phyloP scores from a whole-genome alignment of 2,797 vertebrate species.

The Dallia pectoralis region DNA sequence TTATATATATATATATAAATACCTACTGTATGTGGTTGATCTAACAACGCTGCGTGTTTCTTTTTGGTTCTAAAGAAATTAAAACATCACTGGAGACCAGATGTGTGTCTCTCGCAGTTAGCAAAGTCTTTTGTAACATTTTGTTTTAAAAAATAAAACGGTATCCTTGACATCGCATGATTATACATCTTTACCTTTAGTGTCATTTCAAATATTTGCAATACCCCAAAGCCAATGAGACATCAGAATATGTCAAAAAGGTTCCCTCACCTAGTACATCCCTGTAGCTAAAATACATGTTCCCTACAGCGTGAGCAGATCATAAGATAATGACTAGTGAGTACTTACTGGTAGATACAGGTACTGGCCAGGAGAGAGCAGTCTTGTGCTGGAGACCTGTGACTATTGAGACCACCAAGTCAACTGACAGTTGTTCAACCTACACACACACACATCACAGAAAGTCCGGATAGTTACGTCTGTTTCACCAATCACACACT shows the following conservation, averaged over 20 bases:
- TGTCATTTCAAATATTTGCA: background rate
- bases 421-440: background rate
- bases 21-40: constrained; percentile 64
- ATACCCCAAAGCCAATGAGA: background rate
- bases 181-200: background rate
- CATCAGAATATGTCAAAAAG: too few relatives aligned
- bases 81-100: constrained; percentile 48
- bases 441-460: background rate
- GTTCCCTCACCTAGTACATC: too few relatives aligned
- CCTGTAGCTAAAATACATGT: too few relatives aligned
- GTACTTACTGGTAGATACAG: background rate
- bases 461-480: constrained; percentile 11
- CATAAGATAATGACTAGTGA: too few relatives aligned
- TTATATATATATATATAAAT: constrained; percentile 68
- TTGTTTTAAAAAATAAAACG: too few relatives aligned
- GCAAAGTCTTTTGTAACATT: too few relatives aligned
- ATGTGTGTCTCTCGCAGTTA: constrained; percentile 13
- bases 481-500: constrained; percentile 46
- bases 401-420: background rate
- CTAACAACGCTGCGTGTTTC: constrained; percentile 54
- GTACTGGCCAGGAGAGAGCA: constrained; percentile 61
- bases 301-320: too few relatives aligned
- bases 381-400: constrained; percentile 25
- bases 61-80: constrained; percentile 69
- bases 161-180: too few relatives aligned